Percentiles rank a stretch among this genome's conserved stretches.
Conservation (phyloP, 2,113 vertebrate species). For the Phoenicopterus ruber region DNA sequence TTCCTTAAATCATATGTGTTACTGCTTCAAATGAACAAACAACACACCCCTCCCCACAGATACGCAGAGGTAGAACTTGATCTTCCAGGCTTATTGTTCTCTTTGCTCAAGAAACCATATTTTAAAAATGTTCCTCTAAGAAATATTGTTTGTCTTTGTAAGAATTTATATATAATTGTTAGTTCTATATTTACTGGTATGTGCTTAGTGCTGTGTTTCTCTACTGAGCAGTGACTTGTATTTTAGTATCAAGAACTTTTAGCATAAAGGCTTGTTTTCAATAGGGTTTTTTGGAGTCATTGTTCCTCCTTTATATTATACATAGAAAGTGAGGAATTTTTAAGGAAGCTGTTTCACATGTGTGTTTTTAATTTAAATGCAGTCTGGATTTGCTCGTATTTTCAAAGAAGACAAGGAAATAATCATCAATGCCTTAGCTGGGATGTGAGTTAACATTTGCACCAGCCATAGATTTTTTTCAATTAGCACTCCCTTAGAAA, state of each 20-base stretch:
- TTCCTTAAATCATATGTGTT: not conserved
- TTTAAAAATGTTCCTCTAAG: not conserved
- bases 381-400: conserved; percentile 54
- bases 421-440: conserved; percentile 58
- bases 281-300: not conserved
- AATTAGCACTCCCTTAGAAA: conserved; percentile 78
- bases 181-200: not conserved
- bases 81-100: not conserved
- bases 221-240: not conserved
- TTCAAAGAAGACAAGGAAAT: conserved; percentile 67
- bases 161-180: not conserved
- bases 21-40: not conserved
- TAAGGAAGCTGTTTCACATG: not conserved
- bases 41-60: not conserved
- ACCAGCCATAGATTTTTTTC: conserved; percentile 65
- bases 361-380: conserved; percentile 27
- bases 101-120: not conserved
- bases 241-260: not conserved
- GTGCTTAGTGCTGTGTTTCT: not conserved
- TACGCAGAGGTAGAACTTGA: not conserved
- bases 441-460: conserved; percentile 66
- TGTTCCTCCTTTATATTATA: not conserved
- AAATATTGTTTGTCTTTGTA: not conserved
- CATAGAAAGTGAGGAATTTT: not conserved
- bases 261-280: not conserved